Evolutionary conservation across 2,113 vertebrate species (phyloP).

Genomic region (Ochotona curzoniae): DNA sequence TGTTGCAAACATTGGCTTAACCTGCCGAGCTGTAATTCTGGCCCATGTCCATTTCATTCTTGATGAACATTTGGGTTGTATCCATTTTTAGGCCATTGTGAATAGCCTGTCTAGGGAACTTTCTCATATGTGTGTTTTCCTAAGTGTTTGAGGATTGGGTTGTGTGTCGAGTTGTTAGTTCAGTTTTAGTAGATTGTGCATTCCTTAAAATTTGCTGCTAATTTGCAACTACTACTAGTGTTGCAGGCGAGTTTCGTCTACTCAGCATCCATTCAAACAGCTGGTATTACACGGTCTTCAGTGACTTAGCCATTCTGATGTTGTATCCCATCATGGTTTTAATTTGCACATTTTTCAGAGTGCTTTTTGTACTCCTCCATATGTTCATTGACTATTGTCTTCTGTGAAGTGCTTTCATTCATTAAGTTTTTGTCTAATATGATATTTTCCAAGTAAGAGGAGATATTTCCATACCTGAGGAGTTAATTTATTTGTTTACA

Average conservation of each 20-base stretch:
- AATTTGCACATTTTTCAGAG: neutral
- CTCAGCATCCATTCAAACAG: neutral
- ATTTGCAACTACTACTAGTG: neutral
- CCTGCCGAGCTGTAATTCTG: too few species aligned
- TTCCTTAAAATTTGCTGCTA: neutral
- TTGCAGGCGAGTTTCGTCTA: neutral
- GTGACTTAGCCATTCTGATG: neutral
- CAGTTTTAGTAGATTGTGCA: neutral
- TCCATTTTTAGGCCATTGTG: neutral
- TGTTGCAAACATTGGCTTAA: too few species aligned
- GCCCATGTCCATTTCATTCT: neutral
- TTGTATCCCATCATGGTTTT: neutral
- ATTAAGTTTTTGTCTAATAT: constrained; percentile 7
- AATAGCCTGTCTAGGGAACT: neutral
- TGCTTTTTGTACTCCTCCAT: neutral
- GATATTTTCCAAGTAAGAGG: neutral
- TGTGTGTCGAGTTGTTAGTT: neutral
- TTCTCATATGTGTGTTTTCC: neutral
- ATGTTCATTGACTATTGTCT: neutral
- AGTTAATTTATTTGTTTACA: constrained; percentile 24
- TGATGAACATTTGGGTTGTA: neutral
- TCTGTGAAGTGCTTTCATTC: neutral
- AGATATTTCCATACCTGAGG: neutral
- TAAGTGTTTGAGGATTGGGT: neutral
- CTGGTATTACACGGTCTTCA: neutral